These are phyloP conservation scores for Congeria kusceri DNA, from an alignment of 2,888 invertebrate genomes.

Conservation along the genomic window DNA sequence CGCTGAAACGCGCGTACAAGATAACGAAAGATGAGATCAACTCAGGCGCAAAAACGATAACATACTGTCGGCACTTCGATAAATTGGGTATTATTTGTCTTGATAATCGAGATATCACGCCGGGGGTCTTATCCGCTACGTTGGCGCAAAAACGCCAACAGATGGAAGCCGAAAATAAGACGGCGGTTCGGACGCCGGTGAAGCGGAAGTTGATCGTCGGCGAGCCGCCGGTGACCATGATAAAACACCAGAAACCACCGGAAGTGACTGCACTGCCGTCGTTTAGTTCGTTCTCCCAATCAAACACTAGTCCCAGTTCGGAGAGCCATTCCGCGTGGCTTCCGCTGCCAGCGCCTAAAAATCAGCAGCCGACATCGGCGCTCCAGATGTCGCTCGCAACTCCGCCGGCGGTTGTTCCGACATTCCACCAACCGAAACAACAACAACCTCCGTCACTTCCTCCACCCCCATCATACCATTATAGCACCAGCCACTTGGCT, in stretches of 20 bases:
- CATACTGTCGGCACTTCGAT: slow-evolving; percentile 60
- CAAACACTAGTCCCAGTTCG: not conserved
- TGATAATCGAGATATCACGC: slow-evolving; percentile 40
- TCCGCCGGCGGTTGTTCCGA: not conserved
- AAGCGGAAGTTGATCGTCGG: slow-evolving; percentile 32
- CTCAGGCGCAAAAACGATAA: slow-evolving; percentile 40
- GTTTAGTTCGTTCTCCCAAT: not conserved
- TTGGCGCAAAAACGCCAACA: slow-evolving; percentile 28
- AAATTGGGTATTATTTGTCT: slow-evolving; percentile 52
- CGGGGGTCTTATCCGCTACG: slow-evolving; percentile 42
- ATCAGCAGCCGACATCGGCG: slow-evolving; percentile 12
- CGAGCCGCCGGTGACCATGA: slow-evolving; percentile 15
- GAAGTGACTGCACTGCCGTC: not conserved
- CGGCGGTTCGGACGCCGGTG: slow-evolving; percentile 21
- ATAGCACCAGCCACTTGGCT: not conserved
- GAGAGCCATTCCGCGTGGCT: not conserved
- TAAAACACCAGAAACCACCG: not conserved
- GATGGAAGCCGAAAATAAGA: not conserved
- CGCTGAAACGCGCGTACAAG: slow-evolving; percentile 59
- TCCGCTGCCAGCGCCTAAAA: slow-evolving; percentile 5
- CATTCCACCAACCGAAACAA: not conserved
- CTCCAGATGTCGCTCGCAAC: not conserved
- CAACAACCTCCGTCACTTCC: slow-evolving; percentile 1
- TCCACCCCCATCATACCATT: not conserved
- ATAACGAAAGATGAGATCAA: slow-evolving; percentile 56